Base-by-base conservation (phyloP, 2,113 vertebrate genomes). In the Myanophis thanlyinensis region DNA sequence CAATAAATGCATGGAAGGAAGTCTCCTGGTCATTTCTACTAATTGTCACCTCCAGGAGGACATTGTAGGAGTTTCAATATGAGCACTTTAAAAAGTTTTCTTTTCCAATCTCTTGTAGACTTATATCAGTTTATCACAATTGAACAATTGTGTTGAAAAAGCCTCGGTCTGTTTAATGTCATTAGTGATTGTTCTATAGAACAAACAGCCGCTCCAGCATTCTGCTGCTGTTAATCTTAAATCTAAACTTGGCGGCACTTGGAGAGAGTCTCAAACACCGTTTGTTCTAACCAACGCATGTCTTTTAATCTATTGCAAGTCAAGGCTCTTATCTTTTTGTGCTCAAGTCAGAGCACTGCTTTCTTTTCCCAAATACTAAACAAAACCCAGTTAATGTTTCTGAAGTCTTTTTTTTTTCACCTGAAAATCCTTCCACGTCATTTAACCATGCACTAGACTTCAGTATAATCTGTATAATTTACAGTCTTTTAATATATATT, bases 121-220 rank as follows among this genome's bases (percentile, higher is more conserved):
- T 97, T 97, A 97, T 97, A 97, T 97, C 96, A 91, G 97, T 98
- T 98, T 98, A 98, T 98, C 97, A 91, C 96, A 96, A 97, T 97
- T 95, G 97, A 97, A 97, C 98, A 97, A 98, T 97, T 96, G 48
- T 96, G 97, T 97, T 97, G 97, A 97, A 98, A 97, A 97, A 97
- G 97, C 96, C 97, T 97, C 97, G 96, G 96, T 98, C 97, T 98
- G 97, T 97, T 98, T 98, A 98, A 98, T 97, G 98, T 98, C 98
- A 98, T 98, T 98, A 98, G 97, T 94, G 96, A 98, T 97, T 98
- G 97, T 98, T 98, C 97, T 97, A 97, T 97, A 98, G 98, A 98
- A 97, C 97, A 98, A 98, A 98, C 98, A 98, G 97, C 97, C 95
- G 93, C 95, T 96, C 96, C 88, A 46, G 96, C 96, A 94, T 96